These are phyloP conservation scores for Capricornis sumatraensis DNA, from an alignment of 2,113 vertebrate species.

Conservation along the genomic window DNA sequence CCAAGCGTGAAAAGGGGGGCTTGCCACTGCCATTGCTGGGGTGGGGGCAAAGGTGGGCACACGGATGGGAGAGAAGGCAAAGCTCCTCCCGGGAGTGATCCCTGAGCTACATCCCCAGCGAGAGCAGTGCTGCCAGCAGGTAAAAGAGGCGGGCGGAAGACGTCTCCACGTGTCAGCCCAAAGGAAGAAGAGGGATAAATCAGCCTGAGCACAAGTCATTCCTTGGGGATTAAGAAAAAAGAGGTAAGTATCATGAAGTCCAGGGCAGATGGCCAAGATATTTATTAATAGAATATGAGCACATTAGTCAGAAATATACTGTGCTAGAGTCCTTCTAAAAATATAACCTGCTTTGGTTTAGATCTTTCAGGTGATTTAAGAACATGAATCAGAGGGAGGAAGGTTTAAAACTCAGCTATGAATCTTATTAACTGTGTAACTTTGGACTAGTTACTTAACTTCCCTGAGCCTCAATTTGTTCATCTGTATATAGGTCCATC, in stretches of 20 bases:
- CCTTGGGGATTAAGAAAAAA: neutral
- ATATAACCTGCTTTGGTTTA: neutral
- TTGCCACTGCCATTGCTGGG: neutral
- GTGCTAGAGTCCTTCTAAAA: neutral
- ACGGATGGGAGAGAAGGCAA: neutral
- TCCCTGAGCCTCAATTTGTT: neutral
- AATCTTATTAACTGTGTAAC: neutral
- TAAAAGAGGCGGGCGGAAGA: neutral
- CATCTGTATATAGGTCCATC: neutral
- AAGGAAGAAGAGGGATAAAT: neutral
- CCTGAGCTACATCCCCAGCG: neutral
- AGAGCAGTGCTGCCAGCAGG: neutral
- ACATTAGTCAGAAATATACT: neutral
- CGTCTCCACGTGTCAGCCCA: neutral
- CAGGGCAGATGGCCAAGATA: slow-evolving; percentile 1
- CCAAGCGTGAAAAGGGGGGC: neutral
- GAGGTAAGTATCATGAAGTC: neutral
- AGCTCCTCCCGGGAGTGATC: neutral
- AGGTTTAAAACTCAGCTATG: neutral
- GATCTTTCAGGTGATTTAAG: neutral
- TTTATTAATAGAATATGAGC: slow-evolving; percentile 44
- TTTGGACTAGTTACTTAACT: neutral
- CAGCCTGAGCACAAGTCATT: neutral
- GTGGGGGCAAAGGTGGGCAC: neutral
- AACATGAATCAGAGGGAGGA: neutral